Conservation (phyloP, 2,888 invertebrate genomes). For the Mylabris sibirica region DNA sequence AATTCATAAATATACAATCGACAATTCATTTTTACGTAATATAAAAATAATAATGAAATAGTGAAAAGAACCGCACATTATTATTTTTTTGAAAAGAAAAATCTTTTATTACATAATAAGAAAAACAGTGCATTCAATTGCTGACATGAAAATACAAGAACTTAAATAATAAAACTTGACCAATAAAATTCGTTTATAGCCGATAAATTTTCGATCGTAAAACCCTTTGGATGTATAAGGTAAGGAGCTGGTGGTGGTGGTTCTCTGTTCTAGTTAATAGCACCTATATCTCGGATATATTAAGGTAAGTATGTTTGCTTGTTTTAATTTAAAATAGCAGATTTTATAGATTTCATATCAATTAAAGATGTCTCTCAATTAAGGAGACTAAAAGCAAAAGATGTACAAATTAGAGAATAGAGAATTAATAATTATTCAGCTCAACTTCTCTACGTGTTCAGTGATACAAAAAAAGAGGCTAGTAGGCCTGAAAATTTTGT, state of each 20-base stretch:
- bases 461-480: too few relatives aligned
- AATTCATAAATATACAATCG: background rate
- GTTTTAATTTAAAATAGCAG: slow-evolving; percentile 49
- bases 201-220: slow-evolving; percentile 60
- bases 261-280: slow-evolving; percentile 52
- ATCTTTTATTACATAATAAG: slow-evolving; percentile 59
- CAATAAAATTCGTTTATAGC: slow-evolving; percentile 61
- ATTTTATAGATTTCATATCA: slow-evolving; percentile 46
- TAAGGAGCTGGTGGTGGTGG: slow-evolving; percentile 23
- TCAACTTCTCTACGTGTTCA: too few relatives aligned
- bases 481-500: too few relatives aligned
- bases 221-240: slow-evolving; percentile 52
- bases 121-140: slow-evolving; percentile 60
- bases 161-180: slow-evolving; percentile 61
- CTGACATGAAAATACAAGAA: slow-evolving; percentile 62
- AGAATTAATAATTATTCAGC: too few relatives aligned
- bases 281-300: slow-evolving; percentile 50
- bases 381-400: background rate
- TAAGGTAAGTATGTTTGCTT: slow-evolving; percentile 53
- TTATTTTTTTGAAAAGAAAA: slow-evolving; percentile 51
- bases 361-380: background rate
- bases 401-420: too few relatives aligned
- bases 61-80: background rate
- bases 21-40: background rate
- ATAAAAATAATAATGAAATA: background rate